These are phyloP conservation scores for Cremastobaeus sp. DNA, from an alignment of 2,888 invertebrate species.

Conservation along the genomic window DNA sequence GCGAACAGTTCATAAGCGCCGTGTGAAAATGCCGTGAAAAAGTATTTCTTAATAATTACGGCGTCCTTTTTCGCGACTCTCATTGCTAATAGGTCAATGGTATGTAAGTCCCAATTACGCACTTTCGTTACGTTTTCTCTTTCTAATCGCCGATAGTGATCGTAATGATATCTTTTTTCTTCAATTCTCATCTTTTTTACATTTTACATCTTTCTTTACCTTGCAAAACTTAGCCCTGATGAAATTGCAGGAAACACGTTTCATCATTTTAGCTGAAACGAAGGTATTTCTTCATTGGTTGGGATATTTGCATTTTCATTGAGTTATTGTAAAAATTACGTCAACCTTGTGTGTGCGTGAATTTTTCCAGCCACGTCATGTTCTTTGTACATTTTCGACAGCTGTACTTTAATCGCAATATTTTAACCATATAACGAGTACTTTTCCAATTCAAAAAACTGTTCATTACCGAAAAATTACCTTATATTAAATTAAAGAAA, in stretches of 20 bases:
- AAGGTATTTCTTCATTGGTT: neutral
- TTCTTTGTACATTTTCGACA: no score
- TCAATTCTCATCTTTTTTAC: neutral
- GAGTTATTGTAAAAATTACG: no score
- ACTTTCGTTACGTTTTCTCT: slow-evolving; percentile 44
- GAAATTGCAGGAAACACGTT: neutral
- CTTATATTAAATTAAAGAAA: no score
- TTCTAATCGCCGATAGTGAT: slow-evolving; percentile 37
- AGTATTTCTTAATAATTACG: slow-evolving; percentile 12
- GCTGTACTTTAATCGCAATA: no score
- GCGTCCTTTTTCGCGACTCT: slow-evolving; percentile 21
- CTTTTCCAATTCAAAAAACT: no score
- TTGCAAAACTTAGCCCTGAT: neutral
- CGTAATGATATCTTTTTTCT: slow-evolving; percentile 1
- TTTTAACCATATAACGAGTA: no score
- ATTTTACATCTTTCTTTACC: neutral
- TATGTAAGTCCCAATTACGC: slow-evolving; percentile 38
- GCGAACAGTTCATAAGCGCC: slow-evolving; percentile 1
- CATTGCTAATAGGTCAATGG: slow-evolving; percentile 45
- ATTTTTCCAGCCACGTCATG: no score
- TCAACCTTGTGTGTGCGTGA: no score
- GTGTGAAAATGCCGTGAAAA: slow-evolving; percentile 15
- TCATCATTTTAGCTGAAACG: neutral
- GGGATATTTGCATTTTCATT: no score
- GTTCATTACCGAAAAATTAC: no score